Evolutionary conservation across 1,140 invertebrate genomes (phyloP), one percentile per base, ranked within the genome.

Genomic region (Lepidotrigona ventralis): DNA sequence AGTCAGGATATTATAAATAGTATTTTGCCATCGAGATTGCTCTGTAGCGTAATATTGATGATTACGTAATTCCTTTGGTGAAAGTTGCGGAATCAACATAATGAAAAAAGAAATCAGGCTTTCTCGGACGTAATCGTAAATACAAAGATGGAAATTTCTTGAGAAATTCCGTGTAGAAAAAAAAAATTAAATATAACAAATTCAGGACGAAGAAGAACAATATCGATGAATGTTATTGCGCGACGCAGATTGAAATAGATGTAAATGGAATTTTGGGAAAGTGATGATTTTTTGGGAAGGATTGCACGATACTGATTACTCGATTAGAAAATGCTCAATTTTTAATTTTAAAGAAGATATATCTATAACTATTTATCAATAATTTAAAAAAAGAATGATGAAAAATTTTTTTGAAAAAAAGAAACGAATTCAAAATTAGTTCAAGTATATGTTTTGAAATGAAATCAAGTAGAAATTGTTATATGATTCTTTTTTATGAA

Each of bases 191-290:
- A 2, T 33, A 14, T 17, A 5, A 12, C 19, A 53, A 17, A 23
- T 19, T 15, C 11, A 9, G 1, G 19, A 3, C 29, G 29, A 71
- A 71, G 21, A 70, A 29, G 66, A 33, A 69, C 46, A 12, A 17
- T 29, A 78, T 56, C 66, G 23, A 23, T 46, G 29, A 46, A 56
- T 53, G 66, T 87, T 71, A 79, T 19, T 68, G 80, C 64, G 75
- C 68, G 46, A 73, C 9, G 69, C 4, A 12, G 12, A 63, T n/a
- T 56, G 39, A 46, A 46, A 21, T 15, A 74, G 56, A 56, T 77
- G 56, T 70, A 66, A 60, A 72, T 71, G 58, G 64, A 83, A 76
- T 33, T 56, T 68, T 23, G 64, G 23, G 64, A 58, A 83, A 77
- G 80, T 78, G 11, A 58, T 56, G 29, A 63, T 33, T 83, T 69